Evolutionary conservation across 2,888 invertebrate species (phyloP), one percentile per base, ranked within the genome.

Genomic region (Leptinotarsa haldemani): DNA sequence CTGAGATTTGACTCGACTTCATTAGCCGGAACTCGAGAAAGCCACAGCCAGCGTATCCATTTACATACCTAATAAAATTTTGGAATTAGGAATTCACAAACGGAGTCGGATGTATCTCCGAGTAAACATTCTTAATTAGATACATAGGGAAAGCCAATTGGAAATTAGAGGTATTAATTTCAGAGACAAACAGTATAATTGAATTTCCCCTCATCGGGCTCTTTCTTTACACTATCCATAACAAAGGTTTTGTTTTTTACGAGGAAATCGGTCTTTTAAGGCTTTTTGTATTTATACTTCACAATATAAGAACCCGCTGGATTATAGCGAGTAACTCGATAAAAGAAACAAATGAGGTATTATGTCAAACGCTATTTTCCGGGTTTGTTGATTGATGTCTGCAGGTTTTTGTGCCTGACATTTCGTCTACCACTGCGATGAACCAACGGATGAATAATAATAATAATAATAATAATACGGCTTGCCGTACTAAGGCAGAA

Each of bases 141-240:
- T 61, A 61, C 61, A 40, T 40, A 16, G 30, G 61, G 12, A 61
- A 61, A 47, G 48, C 47, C 65, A 48, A 65, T 48, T 65, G 65
- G 48, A 65, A 65, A 65, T 65, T 65, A 65, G 48, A 65, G 46
- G 65, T 48, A 47, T 65, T 65, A 65, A 65, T 48, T 65, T 65
- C 65, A 65, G 65, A 65, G 65, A 65, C 48, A 65, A 65, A 65
- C 65, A 65, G 47, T 48, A 13, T 65, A 48, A 48, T 48, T 65
- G 48, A 47, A 65, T 48, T 48, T 20, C 18, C 64, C 65, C n/a
- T n/a, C 61, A 61, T 40, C 25, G n/a, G 9, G 18, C 16, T 16
- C 16, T 18, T 61, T 30, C 61, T 61, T 30, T 30, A 16, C 30
- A 16, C 30, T 40, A 61, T 40, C 30, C 30, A 30, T 61, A 40